Percentiles rank a stretch among this genome's conserved stretches.
These are phyloP conservation scores for Cynopterus sphinx DNA, from an alignment of 2,797 vertebrate species.

Conservation along the genomic window DNA sequence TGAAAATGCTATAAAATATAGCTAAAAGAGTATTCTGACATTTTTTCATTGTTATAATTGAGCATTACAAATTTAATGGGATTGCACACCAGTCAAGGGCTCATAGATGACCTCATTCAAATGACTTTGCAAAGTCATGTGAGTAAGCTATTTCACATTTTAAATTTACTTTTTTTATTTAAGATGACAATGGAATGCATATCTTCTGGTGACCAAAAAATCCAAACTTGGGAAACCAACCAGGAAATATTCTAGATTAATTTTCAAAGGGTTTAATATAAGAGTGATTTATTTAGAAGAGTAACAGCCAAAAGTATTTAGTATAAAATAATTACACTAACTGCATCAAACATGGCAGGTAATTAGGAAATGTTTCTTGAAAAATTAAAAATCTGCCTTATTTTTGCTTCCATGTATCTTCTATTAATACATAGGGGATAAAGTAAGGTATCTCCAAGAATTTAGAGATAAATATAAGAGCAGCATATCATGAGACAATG, in stretches of 20 bases:
- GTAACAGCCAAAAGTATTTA: conserved; percentile 10
- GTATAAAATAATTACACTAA: not conserved
- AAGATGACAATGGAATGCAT: not conserved
- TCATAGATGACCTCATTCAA: conserved; percentile 37
- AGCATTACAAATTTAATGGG: conserved; percentile 32
- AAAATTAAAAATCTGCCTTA: not conserved
- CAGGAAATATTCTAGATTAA: conserved; percentile 49
- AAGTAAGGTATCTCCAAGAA: not conserved
- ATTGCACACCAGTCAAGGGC: not conserved
- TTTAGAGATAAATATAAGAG: not conserved
- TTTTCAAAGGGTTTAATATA: not conserved
- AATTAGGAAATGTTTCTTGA: not conserved
- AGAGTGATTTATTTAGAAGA: not conserved
- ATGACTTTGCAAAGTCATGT: not conserved
- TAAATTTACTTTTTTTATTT: conserved; percentile 48
- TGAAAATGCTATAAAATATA: conserved; percentile 42
- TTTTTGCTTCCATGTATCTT: conserved; percentile 43
- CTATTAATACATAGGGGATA: not conserved
- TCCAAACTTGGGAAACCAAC: not conserved
- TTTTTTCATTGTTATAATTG: conserved; percentile 27
- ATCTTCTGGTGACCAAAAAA: not conserved
- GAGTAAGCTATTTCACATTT: not conserved
- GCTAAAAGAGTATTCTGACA: not conserved
- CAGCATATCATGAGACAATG: not conserved
- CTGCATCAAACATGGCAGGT: not conserved